A percentile compares a stretch with the other conserved stretches of the same genome.
Evolutionary conservation across 92 coral and sea anemone species (phyloP).

Genomic region (Galaxea fascicularis): DNA sequence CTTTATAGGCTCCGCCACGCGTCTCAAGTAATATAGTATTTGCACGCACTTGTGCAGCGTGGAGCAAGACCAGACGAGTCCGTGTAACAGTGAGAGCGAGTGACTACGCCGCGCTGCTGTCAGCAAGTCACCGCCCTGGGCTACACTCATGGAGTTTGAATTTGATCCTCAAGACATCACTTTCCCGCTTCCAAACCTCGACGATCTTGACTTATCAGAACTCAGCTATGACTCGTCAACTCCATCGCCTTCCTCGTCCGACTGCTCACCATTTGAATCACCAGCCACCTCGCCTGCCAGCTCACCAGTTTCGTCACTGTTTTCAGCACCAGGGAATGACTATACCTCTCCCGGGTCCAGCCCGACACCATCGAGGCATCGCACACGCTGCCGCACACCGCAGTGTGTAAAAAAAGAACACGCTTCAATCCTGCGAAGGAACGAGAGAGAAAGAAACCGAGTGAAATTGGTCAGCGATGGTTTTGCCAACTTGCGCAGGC

Average conservation of each 20-base stretch:
- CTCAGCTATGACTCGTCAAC: constrained; percentile 77
- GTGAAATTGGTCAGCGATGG: constrained; percentile 98
- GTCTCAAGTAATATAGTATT: constrained; percentile 63
- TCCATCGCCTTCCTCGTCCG: constrained; percentile 71
- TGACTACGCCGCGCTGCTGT: constrained; percentile 42
- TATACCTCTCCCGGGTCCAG: constrained; percentile 56
- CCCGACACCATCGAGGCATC: constrained; percentile 67
- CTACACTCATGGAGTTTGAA: constrained; percentile 57
- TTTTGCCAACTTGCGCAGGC: constrained; percentile 86
- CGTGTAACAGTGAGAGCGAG: constrained; percentile 37
- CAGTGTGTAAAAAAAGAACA: constrained; percentile 87
- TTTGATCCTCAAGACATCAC: constrained; percentile 48
- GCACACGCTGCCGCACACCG: constrained; percentile 79
- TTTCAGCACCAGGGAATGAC: constrained; percentile 31
- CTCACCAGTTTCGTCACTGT: constrained; percentile 71
- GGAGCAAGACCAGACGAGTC: constrained; percentile 49
- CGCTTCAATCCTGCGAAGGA: constrained; percentile 83
- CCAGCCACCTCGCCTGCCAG: constrained; percentile 76
- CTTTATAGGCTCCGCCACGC: constrained; percentile 82
- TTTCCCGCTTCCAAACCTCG: constrained; percentile 76
- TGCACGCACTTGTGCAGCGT: constrained; percentile 75
- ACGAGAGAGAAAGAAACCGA: constrained; percentile 92
- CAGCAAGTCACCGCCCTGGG: constrained; percentile 38
- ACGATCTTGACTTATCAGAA: constrained; percentile 74
- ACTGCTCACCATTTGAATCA: constrained; percentile 76